Evolutionary conservation across 92 coral and sea anemone species (phyloP), one percentile per base, ranked within the genome.

Genomic region (Actinostola sp.): DNA sequence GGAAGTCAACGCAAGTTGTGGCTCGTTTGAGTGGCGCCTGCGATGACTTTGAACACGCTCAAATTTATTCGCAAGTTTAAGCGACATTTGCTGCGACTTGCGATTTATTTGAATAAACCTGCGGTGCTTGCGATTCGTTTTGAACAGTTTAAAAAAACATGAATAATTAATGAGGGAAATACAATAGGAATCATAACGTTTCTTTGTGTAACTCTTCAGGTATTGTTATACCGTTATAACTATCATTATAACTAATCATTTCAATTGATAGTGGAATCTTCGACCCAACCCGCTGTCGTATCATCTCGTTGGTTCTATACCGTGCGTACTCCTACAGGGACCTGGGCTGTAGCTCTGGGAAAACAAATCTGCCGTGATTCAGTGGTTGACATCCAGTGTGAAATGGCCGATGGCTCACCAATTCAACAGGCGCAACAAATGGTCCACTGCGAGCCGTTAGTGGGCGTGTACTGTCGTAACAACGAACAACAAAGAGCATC

Each of bases 401-500:
- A 78, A 73, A 77, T 64, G 0, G 86, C 82, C 8, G 97, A 86
- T 32, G 99, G 92, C 19, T 81, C 84, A 26, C 66, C 85, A 30
- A 48, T 82, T 25, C 74, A 80, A 54, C 75, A 46, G 29, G 53
- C 92, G 23, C 89, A 86, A 3, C 92, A 91, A 62, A 75, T 65
- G 9, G 87, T 91, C 21, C 92, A 86, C 51, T 95, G 99, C 32
- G 87, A 91, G 52, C 86, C 82, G 61, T 69, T 84, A 10, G 76
- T 95, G 5, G 99, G 99, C 0, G 89, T 95, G 21, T 88, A 85
- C 46, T 95, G 99, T 55, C 88, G 97, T 61, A 95, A 87, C 64
- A 84, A 76, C 12, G 99, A 95, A 61, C 98, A 91, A 41, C 21
- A 77, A n/a, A n/a, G n/a, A n/a, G n/a, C n/a, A 21, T 75, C 48